These are phyloP conservation scores for Microcebus murinus DNA, from an alignment of 2,113 vertebrate genomes.

Conservation along the genomic window DNA sequence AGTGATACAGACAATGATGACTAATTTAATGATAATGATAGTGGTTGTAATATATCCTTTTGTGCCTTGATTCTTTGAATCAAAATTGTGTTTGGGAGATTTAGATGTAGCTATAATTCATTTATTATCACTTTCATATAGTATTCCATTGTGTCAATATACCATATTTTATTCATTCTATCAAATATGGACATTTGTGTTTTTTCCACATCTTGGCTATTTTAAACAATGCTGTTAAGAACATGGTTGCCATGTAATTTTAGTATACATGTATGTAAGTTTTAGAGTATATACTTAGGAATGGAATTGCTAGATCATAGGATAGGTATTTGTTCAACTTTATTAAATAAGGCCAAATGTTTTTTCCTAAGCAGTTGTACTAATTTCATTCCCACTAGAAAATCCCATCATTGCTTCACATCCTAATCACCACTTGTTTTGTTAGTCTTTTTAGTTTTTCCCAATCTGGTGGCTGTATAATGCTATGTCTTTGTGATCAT, in stretches of 20 bases:
- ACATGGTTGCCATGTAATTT: neutral
- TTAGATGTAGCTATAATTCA: neutral
- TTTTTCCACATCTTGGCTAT: neutral
- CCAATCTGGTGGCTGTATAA: neutral
- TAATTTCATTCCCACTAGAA: neutral
- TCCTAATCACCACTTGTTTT: neutral
- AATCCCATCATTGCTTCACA: neutral
- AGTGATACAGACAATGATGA: neutral
- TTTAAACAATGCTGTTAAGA: neutral
- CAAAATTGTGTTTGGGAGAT: neutral
- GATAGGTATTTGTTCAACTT: neutral
- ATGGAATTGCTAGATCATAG: neutral
- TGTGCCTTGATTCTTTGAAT: constrained; percentile 16
- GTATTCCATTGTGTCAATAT: neutral
- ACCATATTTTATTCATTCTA: constrained; percentile 9
- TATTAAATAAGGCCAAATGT: neutral
- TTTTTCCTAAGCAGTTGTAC: neutral
- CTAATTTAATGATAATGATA: neutral
- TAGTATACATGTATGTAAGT: neutral
- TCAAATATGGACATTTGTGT: neutral
- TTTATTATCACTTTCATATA: neutral
- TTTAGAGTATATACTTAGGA: neutral
- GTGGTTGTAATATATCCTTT: neutral
- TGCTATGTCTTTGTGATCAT: neutral
- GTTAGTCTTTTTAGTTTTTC: neutral